A percentile compares a stretch with the other conserved stretches of the same genome.
Conservation (phyloP, 2,113 vertebrate species). For the Anolis carolinensis region DNA sequence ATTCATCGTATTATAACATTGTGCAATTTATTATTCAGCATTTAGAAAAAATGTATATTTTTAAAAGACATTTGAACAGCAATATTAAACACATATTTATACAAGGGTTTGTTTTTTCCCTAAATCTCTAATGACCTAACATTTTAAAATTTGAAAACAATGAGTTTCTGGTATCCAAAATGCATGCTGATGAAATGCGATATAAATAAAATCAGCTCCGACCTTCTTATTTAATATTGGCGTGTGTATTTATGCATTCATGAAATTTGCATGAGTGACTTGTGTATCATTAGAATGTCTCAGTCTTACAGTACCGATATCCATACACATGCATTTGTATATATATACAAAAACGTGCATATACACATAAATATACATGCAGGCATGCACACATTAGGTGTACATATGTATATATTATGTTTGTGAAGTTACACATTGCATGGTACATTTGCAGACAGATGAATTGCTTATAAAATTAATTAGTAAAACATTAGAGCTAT, state of each 20-base stretch:
- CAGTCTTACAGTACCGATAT: conserved; percentile 40
- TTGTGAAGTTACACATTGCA: conserved; percentile 60
- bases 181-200: not conserved
- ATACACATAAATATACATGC: conserved; percentile 54
- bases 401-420: conserved; percentile 64
- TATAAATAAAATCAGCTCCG: not conserved
- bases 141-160: not conserved
- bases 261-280: not conserved
- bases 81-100: not conserved
- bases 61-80: not conserved
- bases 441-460: conserved; percentile 41
- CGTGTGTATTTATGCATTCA: conserved; percentile 15
- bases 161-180: conserved; percentile 29
- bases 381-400: conserved; percentile 52
- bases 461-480: conserved; percentile 5
- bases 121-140: not conserved
- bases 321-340: conserved; percentile 44
- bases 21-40: not conserved
- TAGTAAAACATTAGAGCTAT: fast-evolving
- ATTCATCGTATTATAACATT: not conserved
- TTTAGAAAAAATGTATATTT: not conserved
- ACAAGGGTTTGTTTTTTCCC: not conserved
- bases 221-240: not conserved
- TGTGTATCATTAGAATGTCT: conserved; percentile 26
- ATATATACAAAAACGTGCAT: conserved; percentile 38